Evolutionary conservation across 1,140 invertebrate species (phyloP), one percentile per base, ranked within the genome.

Genomic region (Philopotamus ludificatus): DNA sequence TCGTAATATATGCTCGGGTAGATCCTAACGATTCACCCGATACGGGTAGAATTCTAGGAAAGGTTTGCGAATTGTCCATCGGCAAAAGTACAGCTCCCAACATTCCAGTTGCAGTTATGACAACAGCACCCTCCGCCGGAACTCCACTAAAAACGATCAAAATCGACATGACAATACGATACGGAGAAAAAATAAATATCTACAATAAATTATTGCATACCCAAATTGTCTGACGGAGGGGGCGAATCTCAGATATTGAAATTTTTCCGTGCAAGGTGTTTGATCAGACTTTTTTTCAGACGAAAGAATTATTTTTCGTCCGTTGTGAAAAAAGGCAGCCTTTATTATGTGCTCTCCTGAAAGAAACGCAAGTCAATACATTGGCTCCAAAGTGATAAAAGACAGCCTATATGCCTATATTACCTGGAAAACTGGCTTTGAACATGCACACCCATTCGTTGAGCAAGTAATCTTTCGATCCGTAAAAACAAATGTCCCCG

Each of bases 151-250:
- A 34, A 34, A 34, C 4, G 28, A 34, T 34, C 4, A 7, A 4
- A 34, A 34, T 7, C 28, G 28, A 34, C 28, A 34, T 34, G 12
- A 34, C 28, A 34, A 34, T 7, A 34, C 28, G 4, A 7, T 34
- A 34, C 12, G 4, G 12, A 34, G 28, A 34, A 34, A 34, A 34
- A 34, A n/a, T n/a, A n/a, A 47, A 47, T 15, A 47, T 47, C n/a
- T n/a, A n/a, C 34, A 8, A 39, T 47, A 47, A 47, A 47, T 8
- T 20, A 8, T 47, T 20, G 22, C 70, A 73, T 65, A 81, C 73
- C 93, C 95, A 79, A 95, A 95, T 70, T 92, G 88, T 73, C 89
- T 86, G 0, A 96, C 85, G 0, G 92, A 92, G 47, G 93, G 91
- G 9, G 85, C 83, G 73, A 91, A 89, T 57, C 87, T 83, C 10